Percentiles rank a stretch among this genome's conserved stretches.
Conservation (phyloP, 1,140 invertebrate genomes). For the Drosophila sulfurigaster region DNA sequence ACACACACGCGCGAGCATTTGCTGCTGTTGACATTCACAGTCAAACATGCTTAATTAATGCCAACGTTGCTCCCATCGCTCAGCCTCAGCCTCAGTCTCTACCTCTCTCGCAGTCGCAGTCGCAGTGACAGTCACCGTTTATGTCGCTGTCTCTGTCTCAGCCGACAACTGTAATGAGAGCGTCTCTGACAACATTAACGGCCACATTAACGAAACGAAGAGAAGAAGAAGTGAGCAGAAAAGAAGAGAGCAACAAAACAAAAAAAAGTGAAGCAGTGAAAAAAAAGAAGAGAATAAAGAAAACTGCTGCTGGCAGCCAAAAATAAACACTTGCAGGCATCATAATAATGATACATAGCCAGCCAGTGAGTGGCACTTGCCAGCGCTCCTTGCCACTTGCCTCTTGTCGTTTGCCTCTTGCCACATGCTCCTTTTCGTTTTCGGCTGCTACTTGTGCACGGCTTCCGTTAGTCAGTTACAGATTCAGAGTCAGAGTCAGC, state of each 20-base stretch:
- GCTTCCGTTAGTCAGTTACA: slow-evolving; percentile 50
- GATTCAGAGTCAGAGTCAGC: slow-evolving; percentile 25
- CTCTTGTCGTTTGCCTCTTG: slow-evolving; percentile 8
- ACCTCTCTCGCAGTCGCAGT: slow-evolving; percentile 18
- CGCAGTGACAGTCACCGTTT: slow-evolving; percentile 10
- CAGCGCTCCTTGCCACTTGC: slow-evolving; percentile 17
- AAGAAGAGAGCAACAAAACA: not conserved
- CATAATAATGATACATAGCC: slow-evolving; percentile 80
- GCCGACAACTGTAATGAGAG: slow-evolving; percentile 63
- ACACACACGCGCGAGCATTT: slow-evolving; percentile 22
- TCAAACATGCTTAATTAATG: slow-evolving; percentile 84
- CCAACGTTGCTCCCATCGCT: slow-evolving; percentile 63
- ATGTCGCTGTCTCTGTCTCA: not conserved
- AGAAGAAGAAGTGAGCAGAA: too few relatives aligned
- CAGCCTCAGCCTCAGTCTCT: slow-evolving; percentile 24
- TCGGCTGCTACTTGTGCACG: slow-evolving; percentile 46
- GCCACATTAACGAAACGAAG: slow-evolving; percentile 72
- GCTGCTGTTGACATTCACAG: slow-evolving; percentile 79
- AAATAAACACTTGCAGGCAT: slow-evolving; percentile 79
- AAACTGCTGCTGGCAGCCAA: slow-evolving; percentile 62
- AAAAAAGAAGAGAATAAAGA: slow-evolving; percentile 11
- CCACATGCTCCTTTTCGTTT: slow-evolving; percentile 18
- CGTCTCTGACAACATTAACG: slow-evolving; percentile 80
- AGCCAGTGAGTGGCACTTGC: slow-evolving; percentile 57
- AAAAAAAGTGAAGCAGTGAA: not conserved